Evolutionary conservation across 2,113 vertebrate genomes (phyloP).

Genomic region (Melanerpes aurifrons): DNA sequence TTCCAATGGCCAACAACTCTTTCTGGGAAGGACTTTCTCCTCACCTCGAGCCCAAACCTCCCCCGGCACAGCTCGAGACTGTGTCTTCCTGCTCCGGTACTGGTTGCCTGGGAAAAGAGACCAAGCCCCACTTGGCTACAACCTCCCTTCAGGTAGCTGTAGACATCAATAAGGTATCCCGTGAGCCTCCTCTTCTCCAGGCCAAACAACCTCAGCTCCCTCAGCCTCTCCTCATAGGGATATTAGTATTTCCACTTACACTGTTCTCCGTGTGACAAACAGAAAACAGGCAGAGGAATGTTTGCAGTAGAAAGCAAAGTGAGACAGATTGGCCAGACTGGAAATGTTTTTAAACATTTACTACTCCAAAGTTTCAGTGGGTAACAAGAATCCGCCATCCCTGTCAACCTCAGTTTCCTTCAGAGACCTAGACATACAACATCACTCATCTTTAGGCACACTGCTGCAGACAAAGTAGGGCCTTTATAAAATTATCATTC

Average conservation of each 20-base stretch:
- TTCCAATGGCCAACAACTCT: no score
- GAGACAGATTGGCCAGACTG: conserved; percentile 33
- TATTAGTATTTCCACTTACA: conserved; percentile 40
- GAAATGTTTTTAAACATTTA: conserved; percentile 58
- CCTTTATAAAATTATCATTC: conserved; percentile 51
- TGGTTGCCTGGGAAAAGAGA: no score
- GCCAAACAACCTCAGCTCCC: no score
- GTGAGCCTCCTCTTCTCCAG: no score
- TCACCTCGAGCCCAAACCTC: no score
- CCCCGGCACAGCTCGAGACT: no score
- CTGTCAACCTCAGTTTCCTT: conserved; percentile 49
- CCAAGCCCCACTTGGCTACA: no score
- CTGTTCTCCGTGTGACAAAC: neutral
- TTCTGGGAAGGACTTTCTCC: no score
- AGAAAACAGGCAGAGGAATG: neutral
- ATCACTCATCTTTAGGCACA: conserved; percentile 18
- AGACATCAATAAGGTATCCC: no score
- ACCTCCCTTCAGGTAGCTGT: no score
- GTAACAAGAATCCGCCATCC: conserved; percentile 41
- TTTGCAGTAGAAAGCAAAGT: conserved; percentile 22
- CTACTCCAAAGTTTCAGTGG: neutral
- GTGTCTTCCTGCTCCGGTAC: no score
- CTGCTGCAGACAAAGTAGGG: conserved; percentile 24
- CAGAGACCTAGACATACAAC: conserved; percentile 9
- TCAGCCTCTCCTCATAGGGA: neutral